Evolutionary conservation across 2,113 vertebrate genomes (phyloP).

Genomic region (Fregata magnificens): DNA sequence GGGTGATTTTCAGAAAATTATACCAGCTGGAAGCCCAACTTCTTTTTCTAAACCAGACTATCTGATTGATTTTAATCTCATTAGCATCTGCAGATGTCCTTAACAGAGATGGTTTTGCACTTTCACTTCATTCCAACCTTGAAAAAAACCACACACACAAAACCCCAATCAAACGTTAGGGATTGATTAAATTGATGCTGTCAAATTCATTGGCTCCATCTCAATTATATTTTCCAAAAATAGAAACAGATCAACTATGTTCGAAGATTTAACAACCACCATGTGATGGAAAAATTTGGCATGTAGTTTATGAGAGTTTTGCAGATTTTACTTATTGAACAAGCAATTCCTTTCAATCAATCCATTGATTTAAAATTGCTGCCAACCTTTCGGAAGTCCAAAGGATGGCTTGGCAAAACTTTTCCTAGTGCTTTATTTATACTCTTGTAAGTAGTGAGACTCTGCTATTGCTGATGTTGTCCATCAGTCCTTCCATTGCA

Average conservation of each 20-base stretch:
- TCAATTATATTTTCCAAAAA: background rate
- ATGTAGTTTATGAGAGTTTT: background rate
- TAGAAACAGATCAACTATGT: background rate
- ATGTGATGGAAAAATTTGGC: background rate
- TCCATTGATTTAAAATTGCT: background rate
- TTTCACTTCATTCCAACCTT: background rate
- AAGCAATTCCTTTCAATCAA: background rate
- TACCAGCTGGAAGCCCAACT: background rate
- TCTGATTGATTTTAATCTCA: background rate
- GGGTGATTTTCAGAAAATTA: background rate
- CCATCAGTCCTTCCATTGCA: background rate
- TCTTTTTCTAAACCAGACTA: background rate
- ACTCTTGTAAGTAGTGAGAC: background rate
- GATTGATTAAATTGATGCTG: background rate
- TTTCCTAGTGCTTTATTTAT: background rate
- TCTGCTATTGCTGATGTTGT: background rate
- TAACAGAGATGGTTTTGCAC: background rate
- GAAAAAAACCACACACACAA: background rate
- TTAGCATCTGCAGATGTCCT: background rate
- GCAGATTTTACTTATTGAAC: background rate
- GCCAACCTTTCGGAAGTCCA: background rate
- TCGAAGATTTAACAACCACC: background rate
- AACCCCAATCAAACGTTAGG: background rate
- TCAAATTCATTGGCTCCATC: background rate
- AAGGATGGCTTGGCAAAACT: background rate